A percentile compares a stretch with the other conserved stretches of the same genome.
Conservation (phyloP, 1,140 invertebrate species). For the Planococcus citri region DNA sequence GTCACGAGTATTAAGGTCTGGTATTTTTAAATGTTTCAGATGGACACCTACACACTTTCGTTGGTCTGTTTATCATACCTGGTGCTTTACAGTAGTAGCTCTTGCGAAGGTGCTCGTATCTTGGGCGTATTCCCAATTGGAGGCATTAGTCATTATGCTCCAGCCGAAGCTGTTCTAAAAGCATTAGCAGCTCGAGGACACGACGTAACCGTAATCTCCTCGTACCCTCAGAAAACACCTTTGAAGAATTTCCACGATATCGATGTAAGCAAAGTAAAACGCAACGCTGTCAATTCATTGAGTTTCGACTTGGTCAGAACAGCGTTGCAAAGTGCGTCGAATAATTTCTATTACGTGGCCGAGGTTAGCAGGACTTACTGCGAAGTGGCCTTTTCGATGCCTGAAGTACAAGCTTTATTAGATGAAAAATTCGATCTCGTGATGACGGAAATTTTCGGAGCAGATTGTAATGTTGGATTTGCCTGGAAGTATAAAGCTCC, state of each 20-base stretch:
- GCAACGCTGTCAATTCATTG: neutral
- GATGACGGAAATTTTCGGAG: constrained; percentile 27
- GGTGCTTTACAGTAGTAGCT: no score
- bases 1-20: no score
- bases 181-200: constrained; percentile 32
- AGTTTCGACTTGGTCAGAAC: constrained; percentile 5
- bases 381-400: neutral
- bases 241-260: constrained; percentile 41
- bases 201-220: constrained; percentile 30
- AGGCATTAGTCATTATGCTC: constrained; percentile 32
- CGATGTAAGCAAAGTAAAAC: constrained; percentile 18
- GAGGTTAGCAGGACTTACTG: constrained; percentile 11
- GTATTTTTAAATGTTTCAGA: no score
- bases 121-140: constrained; percentile 31
- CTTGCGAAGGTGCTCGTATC: constrained; percentile 26
- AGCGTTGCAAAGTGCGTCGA: neutral
- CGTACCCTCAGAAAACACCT: constrained; percentile 37
- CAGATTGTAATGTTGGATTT: constrained; percentile 28
- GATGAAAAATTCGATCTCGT: constrained; percentile 26
- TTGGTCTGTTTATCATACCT: no score
- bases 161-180: constrained; percentile 32
- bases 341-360: constrained; percentile 20
- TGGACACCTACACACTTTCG: no score
- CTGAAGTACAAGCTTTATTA: constrained; percentile 21
- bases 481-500: constrained; percentile 35